Evolutionary conservation across 2,113 vertebrate genomes (phyloP).

Genomic region (Python bivittatus): DNA sequence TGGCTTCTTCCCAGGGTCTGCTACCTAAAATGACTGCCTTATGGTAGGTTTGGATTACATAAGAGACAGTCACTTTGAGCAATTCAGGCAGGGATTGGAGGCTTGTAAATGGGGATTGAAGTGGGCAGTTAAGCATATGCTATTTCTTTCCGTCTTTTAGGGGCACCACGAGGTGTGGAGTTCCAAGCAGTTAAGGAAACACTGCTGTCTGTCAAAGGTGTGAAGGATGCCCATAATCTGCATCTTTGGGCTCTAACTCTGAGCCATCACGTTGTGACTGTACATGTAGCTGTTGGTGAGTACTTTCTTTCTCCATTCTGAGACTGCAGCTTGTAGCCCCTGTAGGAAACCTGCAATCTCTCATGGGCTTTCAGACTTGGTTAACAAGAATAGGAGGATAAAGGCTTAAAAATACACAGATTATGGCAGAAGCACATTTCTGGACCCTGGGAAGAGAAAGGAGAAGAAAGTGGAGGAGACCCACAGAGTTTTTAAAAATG

Average conservation of each 20-base stretch:
- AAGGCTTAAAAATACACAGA: neutral
- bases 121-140: neutral
- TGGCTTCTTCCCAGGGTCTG: neutral
- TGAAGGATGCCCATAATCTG: conserved; percentile 84
- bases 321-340: rapidly evolving
- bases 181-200: conserved; percentile 86
- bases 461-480: neutral
- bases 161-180: conserved; percentile 79
- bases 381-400: neutral
- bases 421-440: neutral
- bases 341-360: neutral
- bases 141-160: conserved; percentile 64
- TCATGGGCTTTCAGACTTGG: neutral
- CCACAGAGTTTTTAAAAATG: neutral
- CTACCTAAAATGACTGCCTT: neutral
- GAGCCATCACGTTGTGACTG: conserved; percentile 80
- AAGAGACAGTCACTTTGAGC: neutral
- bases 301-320: neutral
- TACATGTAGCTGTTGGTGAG: conserved; percentile 88
- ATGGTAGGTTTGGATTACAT: neutral
- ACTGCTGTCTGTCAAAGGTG: conserved; percentile 83
- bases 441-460: neutral
- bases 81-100: neutral
- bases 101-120: neutral
- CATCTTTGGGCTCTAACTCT: conserved; percentile 91